phyloP scores from a whole-genome alignment of 2,113 vertebrate species.

The Chionomys nivalis region DNA sequence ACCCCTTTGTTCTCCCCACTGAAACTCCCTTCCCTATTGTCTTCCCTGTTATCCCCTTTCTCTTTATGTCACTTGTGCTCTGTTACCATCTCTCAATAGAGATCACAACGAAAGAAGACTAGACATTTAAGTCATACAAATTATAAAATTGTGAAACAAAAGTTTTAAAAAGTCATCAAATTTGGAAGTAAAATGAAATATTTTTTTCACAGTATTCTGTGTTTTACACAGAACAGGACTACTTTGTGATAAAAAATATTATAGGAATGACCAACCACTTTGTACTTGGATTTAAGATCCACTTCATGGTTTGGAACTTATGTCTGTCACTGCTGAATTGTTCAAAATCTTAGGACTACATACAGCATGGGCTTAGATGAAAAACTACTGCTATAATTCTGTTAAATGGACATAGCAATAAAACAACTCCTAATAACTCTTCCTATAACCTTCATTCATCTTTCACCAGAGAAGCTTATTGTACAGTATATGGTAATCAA shows the following conservation, averaged over 20 bases:
- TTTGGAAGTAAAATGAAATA: not conserved
- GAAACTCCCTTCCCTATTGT: not conserved
- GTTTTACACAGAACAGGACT: not conserved
- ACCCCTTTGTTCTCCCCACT: rapidly evolving
- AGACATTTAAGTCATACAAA: not conserved
- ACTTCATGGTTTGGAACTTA: not conserved
- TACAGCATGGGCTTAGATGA: not conserved
- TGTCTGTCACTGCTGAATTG: not conserved
- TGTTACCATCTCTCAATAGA: not conserved
- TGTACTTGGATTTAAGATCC: not conserved
- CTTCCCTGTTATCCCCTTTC: no score
- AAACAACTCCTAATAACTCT: not conserved
- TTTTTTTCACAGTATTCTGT: no score
- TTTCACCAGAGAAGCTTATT: not conserved
- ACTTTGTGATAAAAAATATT: not conserved
- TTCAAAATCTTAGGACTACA: not conserved
- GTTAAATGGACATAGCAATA: not conserved
- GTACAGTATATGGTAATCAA: not conserved
- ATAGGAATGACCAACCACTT: not conserved
- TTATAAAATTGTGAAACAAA: not conserved
- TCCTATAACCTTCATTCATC: not conserved
- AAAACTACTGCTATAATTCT: not conserved
- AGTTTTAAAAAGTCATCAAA: not conserved
- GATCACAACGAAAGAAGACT: not conserved
- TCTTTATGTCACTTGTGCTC: not conserved